A percentile compares a stretch with the other conserved stretches of the same genome.
These are phyloP conservation scores for Zingel zingel DNA, from an alignment of 2,113 vertebrate species.

Conservation along the genomic window DNA sequence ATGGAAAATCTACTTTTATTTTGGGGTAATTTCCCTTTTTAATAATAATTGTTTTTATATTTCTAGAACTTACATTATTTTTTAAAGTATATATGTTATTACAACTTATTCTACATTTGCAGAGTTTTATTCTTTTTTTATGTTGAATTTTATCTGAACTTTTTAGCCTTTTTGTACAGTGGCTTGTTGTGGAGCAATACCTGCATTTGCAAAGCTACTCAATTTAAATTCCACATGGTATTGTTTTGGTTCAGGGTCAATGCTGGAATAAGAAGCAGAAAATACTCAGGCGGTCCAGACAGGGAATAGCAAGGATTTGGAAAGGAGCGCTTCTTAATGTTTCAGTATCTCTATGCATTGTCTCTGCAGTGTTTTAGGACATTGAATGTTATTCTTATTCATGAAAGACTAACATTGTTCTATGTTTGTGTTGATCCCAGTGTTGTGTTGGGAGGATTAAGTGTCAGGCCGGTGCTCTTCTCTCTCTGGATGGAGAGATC, in stretches of 20 bases:
- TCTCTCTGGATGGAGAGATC: constrained; percentile 78
- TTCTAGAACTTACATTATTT: background rate
- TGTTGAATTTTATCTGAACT: constrained; percentile 1
- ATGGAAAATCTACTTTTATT: background rate
- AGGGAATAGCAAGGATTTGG: constrained; percentile 71
- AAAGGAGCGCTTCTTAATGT: constrained; percentile 58
- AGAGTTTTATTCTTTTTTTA: background rate
- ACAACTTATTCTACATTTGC: constrained; percentile 5
- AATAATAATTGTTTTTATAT: background rate
- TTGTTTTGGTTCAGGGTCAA: constrained; percentile 64
- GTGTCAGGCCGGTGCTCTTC: constrained; percentile 74
- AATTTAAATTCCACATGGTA: constrained; percentile 52
- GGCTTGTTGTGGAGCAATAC: background rate
- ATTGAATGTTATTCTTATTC: constrained; percentile 79
- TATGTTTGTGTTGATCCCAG: constrained; percentile 78
- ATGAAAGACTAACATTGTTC: constrained; percentile 75
- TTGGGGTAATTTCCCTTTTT: background rate
- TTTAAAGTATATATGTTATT: background rate
- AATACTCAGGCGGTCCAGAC: constrained; percentile 40
- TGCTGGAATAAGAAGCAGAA: constrained; percentile 59
- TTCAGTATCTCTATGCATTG: constrained; percentile 48
- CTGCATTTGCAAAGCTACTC: constrained; percentile 38
- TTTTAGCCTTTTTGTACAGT: background rate
- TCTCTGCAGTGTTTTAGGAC: constrained; percentile 68
- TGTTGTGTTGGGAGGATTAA: constrained; percentile 78